phyloP scores from a whole-genome alignment of 2,113 vertebrate genomes.

The Melanocharis versteri region DNA sequence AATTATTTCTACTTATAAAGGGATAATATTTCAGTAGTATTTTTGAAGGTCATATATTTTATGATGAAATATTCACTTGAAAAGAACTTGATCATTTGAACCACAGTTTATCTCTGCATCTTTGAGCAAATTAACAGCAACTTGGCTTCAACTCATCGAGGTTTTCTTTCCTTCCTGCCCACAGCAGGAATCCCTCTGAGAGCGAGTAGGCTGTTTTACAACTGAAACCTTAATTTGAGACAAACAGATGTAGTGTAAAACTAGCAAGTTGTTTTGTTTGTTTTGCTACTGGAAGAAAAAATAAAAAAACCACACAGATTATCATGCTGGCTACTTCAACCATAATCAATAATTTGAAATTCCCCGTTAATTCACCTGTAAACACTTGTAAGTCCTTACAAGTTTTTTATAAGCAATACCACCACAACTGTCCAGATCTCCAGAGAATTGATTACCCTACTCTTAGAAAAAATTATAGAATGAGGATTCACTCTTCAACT shows the following conservation, averaged over 20 bases:
- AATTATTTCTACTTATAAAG: background rate
- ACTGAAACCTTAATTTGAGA: background rate
- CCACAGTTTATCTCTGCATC: background rate
- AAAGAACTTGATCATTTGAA: background rate
- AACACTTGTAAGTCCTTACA: background rate
- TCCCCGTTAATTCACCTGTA: background rate
- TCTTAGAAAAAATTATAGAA: background rate
- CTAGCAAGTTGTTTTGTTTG: background rate
- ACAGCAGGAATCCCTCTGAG: background rate
- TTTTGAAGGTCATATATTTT: background rate
- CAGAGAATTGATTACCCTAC: background rate
- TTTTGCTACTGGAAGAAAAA: background rate
- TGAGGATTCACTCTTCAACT: background rate
- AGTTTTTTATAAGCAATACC: background rate
- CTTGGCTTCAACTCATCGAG: background rate
- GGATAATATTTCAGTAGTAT: background rate
- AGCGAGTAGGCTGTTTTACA: background rate
- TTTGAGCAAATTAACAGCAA: background rate
- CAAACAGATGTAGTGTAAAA: background rate
- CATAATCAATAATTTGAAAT: background rate
- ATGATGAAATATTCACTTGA: background rate
- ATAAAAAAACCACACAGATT: background rate
- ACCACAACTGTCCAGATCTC: background rate
- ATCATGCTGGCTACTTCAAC: background rate
- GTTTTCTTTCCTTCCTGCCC: background rate